Percentiles rank a stretch among this genome's conserved stretches.
phyloP scores from a whole-genome alignment of 2,888 invertebrate species.

The Nymphalis c-album region DNA sequence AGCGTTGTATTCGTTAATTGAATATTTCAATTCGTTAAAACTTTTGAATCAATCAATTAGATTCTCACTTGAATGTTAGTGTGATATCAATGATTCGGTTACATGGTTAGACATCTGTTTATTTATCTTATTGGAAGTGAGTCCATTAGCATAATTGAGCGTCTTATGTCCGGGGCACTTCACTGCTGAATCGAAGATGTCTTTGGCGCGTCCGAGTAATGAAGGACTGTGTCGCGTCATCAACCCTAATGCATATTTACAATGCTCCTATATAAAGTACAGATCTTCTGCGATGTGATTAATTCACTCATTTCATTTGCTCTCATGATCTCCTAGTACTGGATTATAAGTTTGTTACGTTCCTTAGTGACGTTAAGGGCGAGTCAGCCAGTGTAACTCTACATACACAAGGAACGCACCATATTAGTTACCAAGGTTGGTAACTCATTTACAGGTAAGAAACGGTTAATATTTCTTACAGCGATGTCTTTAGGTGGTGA shows the following conservation, averaged over 20 bases:
- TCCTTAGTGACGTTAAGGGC: too few relatives aligned
- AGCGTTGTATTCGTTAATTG: not conserved
- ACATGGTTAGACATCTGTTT: constrained; percentile 28
- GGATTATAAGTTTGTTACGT: too few relatives aligned
- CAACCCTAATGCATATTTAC: constrained; percentile 72
- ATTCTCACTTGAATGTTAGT: not conserved
- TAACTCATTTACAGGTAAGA: too few relatives aligned
- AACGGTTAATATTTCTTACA: too few relatives aligned
- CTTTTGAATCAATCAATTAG: not conserved
- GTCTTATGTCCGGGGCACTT: constrained; percentile 71
- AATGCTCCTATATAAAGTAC: constrained; percentile 50
- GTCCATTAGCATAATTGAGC: constrained; percentile 79
- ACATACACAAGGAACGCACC: too few relatives aligned
- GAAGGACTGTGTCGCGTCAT: constrained; percentile 61
- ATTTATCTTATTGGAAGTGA: constrained; percentile 57
- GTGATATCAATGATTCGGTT: not conserved
- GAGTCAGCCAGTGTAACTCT: too few relatives aligned
- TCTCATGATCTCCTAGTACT: constrained; percentile 46
- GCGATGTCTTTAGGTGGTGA: too few relatives aligned
- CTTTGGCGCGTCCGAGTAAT: constrained; percentile 73
- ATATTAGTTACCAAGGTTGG: too few relatives aligned
- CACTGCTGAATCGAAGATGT: constrained; percentile 64
- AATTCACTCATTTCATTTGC: constrained; percentile 48
- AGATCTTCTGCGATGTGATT: constrained; percentile 56
- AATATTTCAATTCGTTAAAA: not conserved